A percentile compares a stretch with the other conserved stretches of the same genome.
phyloP scores from a whole-genome alignment of 37 sponge, comb jelly and placozoan genomes.

The Haliclona indistincta region DNA sequence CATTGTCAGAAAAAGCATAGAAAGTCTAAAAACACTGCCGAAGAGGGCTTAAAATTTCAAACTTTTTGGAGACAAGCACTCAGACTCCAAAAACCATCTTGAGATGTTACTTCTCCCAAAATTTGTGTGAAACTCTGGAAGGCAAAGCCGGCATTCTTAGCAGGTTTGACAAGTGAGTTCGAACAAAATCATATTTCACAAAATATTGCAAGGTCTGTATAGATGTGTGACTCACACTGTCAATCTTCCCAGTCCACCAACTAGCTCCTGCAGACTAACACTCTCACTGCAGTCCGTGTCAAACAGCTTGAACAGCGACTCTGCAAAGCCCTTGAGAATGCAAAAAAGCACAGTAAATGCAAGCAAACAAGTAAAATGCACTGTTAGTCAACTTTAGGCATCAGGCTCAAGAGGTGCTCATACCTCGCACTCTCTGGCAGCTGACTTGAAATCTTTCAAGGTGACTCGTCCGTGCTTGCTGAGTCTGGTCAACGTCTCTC shows the following conservation, averaged over 20 bases:
- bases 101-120: too few relatives aligned
- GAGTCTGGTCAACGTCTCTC: constrained; percentile 19
- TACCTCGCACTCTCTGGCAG: constrained; percentile 56
- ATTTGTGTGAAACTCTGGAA: too few relatives aligned
- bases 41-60: too few relatives aligned
- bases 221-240: constrained; percentile 48
- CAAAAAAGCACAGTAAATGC: too few relatives aligned
- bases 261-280: constrained; percentile 79
- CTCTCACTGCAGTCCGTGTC: constrained; percentile 65
- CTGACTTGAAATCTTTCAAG: constrained; percentile 57
- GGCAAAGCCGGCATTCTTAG: too few relatives aligned
- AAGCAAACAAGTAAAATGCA: not conserved
- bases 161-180: too few relatives aligned
- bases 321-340: constrained; percentile 62
- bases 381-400: not conserved
- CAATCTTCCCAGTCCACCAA: constrained; percentile 74
- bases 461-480: constrained; percentile 53
- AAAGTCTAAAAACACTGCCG: too few relatives aligned
- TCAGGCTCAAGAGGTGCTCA: not conserved
- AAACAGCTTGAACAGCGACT: constrained; percentile 70
- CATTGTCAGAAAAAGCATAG: too few relatives aligned
- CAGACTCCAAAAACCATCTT: too few relatives aligned
- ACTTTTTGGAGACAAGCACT: too few relatives aligned
- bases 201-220: not conserved
- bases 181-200: too few relatives aligned